Evolutionary conservation across 2,113 vertebrate species (phyloP).

Genomic region (Cochlearius cochlearius): DNA sequence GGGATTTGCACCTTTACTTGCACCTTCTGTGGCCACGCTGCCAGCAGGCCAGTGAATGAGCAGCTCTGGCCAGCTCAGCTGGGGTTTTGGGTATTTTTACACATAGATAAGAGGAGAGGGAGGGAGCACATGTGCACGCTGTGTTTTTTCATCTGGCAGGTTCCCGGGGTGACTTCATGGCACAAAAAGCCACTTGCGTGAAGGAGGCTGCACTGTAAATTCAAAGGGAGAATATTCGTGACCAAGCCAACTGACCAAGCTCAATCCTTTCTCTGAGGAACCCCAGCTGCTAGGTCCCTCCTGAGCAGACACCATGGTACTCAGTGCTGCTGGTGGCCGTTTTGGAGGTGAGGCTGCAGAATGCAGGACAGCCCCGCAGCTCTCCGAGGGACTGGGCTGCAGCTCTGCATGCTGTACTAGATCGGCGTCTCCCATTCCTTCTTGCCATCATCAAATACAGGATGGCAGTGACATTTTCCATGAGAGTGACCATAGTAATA

Average conservation of each 20-base stretch:
- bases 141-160: not conserved
- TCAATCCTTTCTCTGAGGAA: not conserved
- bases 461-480: not conserved
- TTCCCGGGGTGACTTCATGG: not conserved
- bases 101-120: rapidly evolving
- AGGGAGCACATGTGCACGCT: not conserved
- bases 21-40: not conserved
- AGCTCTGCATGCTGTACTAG: not conserved
- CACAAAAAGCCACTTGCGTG: not conserved
- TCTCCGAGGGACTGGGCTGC: rapidly evolving
- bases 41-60: not conserved
- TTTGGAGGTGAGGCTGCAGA: not conserved
- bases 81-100: not conserved
- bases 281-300: not conserved
- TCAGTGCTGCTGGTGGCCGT: not conserved
- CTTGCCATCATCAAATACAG: not conserved
- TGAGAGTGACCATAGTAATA: not conserved
- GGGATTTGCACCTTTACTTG: not conserved
- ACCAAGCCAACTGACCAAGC: not conserved
- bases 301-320: rapidly evolving
- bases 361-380: not conserved
- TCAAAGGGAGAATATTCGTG: not conserved
- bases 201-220: not conserved
- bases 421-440: not conserved
- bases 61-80: not conserved